Conservation (phyloP, 2,888 invertebrate genomes). For the Himalopsyche kuldschensis region DNA sequence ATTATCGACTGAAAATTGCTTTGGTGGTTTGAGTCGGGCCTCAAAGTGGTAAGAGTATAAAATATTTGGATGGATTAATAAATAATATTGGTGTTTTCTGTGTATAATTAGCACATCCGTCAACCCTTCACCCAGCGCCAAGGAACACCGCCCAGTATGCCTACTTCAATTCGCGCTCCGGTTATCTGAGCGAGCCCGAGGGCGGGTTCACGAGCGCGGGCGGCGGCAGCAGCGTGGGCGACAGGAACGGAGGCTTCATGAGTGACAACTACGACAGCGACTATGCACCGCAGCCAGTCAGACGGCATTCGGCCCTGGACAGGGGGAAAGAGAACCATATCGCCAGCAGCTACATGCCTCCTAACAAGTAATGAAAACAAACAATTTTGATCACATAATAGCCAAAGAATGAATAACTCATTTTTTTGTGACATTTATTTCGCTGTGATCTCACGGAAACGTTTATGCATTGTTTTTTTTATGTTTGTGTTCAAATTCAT, state of each 20-base stretch:
- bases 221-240: slow-evolving; percentile 46
- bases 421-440: no score
- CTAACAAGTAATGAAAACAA: slow-evolving; percentile 57
- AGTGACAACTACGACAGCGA: slow-evolving; percentile 58
- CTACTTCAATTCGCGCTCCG: slow-evolving; percentile 58
- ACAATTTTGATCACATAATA: no score
- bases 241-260: slow-evolving; percentile 48
- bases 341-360: slow-evolving; percentile 49
- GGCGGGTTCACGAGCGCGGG: slow-evolving; percentile 50
- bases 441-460: no score
- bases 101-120: slow-evolving; percentile 31
- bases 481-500: no score
- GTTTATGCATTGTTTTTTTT: no score
- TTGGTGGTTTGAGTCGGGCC: no score
- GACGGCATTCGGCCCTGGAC: slow-evolving; percentile 43
- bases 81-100: background rate
- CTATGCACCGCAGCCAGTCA: slow-evolving; percentile 46
- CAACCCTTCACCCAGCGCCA: slow-evolving; percentile 33
- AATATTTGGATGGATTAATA: no score
- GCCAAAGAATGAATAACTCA: no score
- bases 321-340: slow-evolving; percentile 50
- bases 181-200: slow-evolving; percentile 58
- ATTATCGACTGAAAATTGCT: no score
- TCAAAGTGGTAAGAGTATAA: no score
- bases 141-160: slow-evolving; percentile 49